Conservation (phyloP, 2,797 vertebrate species). For the Erethizon dorsatum region DNA sequence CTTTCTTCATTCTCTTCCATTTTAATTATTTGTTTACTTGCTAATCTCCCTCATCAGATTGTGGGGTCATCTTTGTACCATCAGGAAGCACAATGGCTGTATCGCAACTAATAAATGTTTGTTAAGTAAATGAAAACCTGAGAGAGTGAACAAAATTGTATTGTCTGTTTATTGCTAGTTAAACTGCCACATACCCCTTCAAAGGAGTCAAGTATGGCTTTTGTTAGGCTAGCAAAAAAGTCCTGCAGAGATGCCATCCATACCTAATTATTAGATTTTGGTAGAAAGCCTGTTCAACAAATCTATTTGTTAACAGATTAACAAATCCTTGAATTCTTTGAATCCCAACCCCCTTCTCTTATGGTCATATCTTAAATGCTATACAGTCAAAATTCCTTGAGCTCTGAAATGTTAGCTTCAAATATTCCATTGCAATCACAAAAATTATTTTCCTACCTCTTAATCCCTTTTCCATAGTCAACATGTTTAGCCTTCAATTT, state of each 20-base stretch:
- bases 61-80: not conserved
- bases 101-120: not conserved
- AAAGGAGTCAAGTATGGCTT: conserved; percentile 17
- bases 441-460: not conserved
- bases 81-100: not conserved
- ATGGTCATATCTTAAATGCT: not conserved
- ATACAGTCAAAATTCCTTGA: not conserved
- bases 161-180: not conserved
- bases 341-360: not conserved
- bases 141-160: not conserved
- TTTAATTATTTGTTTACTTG: not conserved
- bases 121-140: not conserved
- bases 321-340: not conserved
- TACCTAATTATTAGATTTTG: not conserved
- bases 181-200: not conserved
- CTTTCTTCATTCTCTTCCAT: not conserved
- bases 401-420: not conserved
- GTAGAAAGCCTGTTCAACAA: not conserved
- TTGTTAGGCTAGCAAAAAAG: not conserved
- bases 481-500: not conserved
- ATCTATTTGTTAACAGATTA: not conserved
- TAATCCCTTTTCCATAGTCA: not conserved
- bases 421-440: not conserved
- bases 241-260: not conserved
- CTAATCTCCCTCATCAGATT: not conserved